Evolutionary conservation across 2,888 invertebrate genomes (phyloP), one percentile per base, ranked within the genome.

Genomic region (Microctonus brassicae): DNA sequence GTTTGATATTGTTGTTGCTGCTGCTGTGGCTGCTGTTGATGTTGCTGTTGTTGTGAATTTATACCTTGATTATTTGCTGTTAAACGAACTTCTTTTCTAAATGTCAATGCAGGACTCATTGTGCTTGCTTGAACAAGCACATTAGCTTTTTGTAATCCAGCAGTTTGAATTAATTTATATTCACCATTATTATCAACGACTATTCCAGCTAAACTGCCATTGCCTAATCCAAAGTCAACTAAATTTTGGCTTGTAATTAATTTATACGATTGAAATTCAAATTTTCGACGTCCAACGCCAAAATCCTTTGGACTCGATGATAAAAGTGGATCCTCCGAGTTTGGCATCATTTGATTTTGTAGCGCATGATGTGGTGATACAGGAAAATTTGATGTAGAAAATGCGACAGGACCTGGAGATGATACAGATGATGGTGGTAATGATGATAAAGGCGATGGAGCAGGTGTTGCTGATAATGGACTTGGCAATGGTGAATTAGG

Each of bases 281-380:
- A 90, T 77, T 90, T 90, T 53, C 89, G 88, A 0, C 87, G 79
- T 1, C 81, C 83, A 10, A 80, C 81, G 1, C 89, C 87, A 82
- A 95, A 95, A 83, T 95, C 95, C 74, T 95, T 93, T 0, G 95
- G 95, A 78, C 93, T 95, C 72, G 95, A 95, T 0, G 95, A 95
- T 20, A 96, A 86, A 3, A 95, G 87, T 0, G 95, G 95, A 85
- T 95, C 95, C 81, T 95, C 95, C 0, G 95, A 95, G 84, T 95
- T 95, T 11, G 95, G 92, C 94, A 95, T 94, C 91, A 95, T 95
- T 81, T 95, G 93, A 4, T 93, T 93, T 76, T 95, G 93, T 9
- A 94, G 88, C 0, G 91, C 90, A 85, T 88, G 77, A 86, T 88
- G 82, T 71, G 89, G 84, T 58, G 85, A 89, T 73, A 84, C 87